phyloP scores from a whole-genome alignment of 1,140 invertebrate genomes.

The Phocides pigmalion region DNA sequence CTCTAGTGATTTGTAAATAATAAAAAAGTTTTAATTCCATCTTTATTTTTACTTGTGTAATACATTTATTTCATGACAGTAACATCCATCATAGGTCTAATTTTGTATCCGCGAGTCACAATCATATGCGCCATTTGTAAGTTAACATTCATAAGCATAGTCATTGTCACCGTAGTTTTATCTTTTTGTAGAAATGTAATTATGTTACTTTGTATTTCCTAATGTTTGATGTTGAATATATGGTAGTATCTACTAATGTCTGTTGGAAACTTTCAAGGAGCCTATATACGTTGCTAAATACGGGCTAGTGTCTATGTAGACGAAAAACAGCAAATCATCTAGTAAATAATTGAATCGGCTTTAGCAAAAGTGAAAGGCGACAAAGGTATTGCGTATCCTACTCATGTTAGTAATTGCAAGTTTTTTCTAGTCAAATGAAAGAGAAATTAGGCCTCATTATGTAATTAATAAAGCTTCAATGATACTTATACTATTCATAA shows the following conservation, averaged over 20 bases:
- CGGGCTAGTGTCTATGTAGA: not conserved
- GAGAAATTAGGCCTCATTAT: too few species aligned
- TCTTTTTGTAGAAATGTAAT: constrained; percentile 7
- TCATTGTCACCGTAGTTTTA: constrained; percentile 9
- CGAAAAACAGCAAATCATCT: too few species aligned
- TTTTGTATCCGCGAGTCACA: constrained; percentile 34
- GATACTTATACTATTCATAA: too few species aligned
- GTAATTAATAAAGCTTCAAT: too few species aligned
- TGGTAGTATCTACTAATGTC: not conserved
- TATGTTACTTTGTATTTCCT: constrained; percentile 5
- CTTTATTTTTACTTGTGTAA: constrained; percentile 32
- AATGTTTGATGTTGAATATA: constrained; percentile 18
- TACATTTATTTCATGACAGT: constrained; percentile 40
- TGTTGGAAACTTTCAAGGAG: not conserved
- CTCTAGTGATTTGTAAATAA: constrained; percentile 60
- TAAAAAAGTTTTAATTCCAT: constrained; percentile 49
- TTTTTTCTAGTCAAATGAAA: too few species aligned
- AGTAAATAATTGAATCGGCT: too few species aligned
- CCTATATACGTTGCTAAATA: not conserved
- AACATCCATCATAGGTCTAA: constrained; percentile 58
- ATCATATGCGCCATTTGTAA: constrained; percentile 5
- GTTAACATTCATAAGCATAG: constrained; percentile 4
- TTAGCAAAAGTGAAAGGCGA: too few species aligned
- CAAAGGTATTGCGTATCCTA: too few species aligned
- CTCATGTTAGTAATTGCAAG: too few species aligned